These are phyloP conservation scores for Scotopteryx bipunctaria DNA, from an alignment of 2,888 invertebrate species.

Conservation along the genomic window DNA sequence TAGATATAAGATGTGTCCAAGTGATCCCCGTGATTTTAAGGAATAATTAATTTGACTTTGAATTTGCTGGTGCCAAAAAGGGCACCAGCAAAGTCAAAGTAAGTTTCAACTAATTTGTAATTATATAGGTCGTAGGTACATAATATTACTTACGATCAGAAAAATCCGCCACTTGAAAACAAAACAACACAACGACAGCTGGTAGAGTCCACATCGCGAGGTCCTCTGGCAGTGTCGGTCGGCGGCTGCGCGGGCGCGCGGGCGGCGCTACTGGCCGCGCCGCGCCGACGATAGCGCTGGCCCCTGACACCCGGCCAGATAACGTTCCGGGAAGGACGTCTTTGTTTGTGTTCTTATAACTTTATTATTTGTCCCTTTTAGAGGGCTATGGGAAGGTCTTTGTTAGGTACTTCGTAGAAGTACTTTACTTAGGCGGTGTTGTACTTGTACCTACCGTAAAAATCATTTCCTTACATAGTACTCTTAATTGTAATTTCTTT, in stretches of 20 bases:
- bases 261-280: conserved; percentile 4
- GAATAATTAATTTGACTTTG: not conserved
- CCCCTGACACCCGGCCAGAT: conserved; percentile 27
- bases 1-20: too few relatives aligned
- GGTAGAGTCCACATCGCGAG: not conserved
- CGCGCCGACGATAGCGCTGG: conserved; percentile 6
- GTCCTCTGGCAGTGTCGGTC: not conserved
- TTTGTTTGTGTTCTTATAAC: conserved; percentile 7
- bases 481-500: too few relatives aligned
- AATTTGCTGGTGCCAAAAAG: too few relatives aligned
- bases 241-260: not conserved
- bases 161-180: conserved; percentile 44
- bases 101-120: too few relatives aligned
- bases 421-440: not conserved
- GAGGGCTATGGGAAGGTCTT: not conserved
- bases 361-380: conserved; percentile 14
- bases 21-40: not conserved
- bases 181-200: conserved; percentile 41
- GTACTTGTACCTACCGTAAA: too few relatives aligned
- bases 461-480: too few relatives aligned
- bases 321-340: conserved; percentile 23
- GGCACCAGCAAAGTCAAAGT: too few relatives aligned
- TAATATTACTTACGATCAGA: conserved; percentile 64
- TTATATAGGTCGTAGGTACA: too few relatives aligned
- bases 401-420: conserved; percentile 4